Evolutionary conservation across 2,888 invertebrate genomes (phyloP).

Genomic region (Lucinisca nassula): DNA sequence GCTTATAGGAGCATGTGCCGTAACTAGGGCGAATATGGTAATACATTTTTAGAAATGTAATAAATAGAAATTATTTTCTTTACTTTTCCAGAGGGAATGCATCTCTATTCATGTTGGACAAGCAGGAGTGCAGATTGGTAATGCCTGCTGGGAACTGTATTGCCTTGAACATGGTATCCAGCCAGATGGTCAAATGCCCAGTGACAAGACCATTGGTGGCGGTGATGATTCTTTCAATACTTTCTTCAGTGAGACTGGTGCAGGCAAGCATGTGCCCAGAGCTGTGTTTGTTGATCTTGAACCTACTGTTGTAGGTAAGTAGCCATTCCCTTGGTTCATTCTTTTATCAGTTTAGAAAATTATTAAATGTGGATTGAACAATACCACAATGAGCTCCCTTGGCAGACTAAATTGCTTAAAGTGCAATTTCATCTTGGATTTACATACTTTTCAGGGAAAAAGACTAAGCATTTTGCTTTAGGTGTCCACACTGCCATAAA

Average conservation of each 20-base stretch:
- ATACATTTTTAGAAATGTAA: too few species aligned
- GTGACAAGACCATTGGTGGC: slow-evolving; percentile 92
- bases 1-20: too few species aligned
- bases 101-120: slow-evolving; percentile 66
- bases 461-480: too few species aligned
- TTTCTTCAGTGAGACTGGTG: slow-evolving; percentile 93
- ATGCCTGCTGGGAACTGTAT: slow-evolving; percentile 66
- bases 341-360: too few species aligned
- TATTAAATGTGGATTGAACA: neutral
- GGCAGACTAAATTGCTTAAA: too few species aligned
- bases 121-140: slow-evolving; percentile 65
- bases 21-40: too few species aligned
- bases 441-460: too few species aligned
- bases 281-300: slow-evolving; percentile 98
- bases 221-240: slow-evolving; percentile 96
- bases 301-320: slow-evolving; percentile 96
- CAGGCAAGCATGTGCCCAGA: slow-evolving; percentile 98
- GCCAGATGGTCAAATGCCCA: slow-evolving; percentile 90
- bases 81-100: slow-evolving; percentile 60
- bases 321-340: neutral
- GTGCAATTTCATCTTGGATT: too few species aligned
- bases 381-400: too few species aligned
- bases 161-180: slow-evolving; percentile 84
- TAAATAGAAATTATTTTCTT: too few species aligned
- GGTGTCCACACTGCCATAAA: too few species aligned